These are phyloP conservation scores for Polydrusus pterygomalis DNA, from an alignment of 2,888 invertebrate species.

Conservation along the genomic window DNA sequence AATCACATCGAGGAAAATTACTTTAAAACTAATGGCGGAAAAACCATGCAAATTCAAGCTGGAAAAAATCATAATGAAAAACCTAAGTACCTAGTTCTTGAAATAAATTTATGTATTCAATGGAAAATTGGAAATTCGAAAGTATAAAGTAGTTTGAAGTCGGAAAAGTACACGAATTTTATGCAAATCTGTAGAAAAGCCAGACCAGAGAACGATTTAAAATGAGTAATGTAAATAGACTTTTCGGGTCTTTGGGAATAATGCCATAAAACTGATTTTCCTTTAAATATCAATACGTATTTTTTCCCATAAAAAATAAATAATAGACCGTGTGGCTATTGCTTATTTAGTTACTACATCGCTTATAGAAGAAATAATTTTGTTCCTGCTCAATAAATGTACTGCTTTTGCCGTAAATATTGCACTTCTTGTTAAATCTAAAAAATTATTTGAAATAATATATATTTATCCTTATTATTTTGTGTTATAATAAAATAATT, in stretches of 20 bases:
- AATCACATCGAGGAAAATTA: neutral
- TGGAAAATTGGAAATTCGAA: conserved; percentile 48
- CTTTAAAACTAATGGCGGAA: neutral
- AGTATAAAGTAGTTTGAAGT: conserved; percentile 38
- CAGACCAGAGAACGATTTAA: conserved; percentile 34
- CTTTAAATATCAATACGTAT: neutral
- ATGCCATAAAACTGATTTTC: conserved; percentile 10
- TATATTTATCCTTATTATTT: too few species aligned
- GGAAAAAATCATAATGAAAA: conserved; percentile 6
- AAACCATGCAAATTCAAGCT: neutral
- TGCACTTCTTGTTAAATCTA: too few species aligned
- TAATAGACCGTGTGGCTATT: neutral
- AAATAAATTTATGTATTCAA: conserved; percentile 40
- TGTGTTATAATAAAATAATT: too few species aligned
- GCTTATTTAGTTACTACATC: too few species aligned
- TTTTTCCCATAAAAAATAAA: neutral
- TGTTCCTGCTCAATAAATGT: too few species aligned
- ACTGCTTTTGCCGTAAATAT: too few species aligned
- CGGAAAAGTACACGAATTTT: conserved; percentile 44
- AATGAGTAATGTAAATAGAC: conserved; percentile 48
- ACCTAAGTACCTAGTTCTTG: conserved; percentile 14
- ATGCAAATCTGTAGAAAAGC: conserved; percentile 47
- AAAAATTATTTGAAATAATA: too few species aligned
- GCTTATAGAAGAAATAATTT: too few species aligned
- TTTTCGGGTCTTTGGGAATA: conserved; percentile 29